phyloP scores from a whole-genome alignment of 2,888 invertebrate species.

The Acanthosoma haemorrhoidale region DNA sequence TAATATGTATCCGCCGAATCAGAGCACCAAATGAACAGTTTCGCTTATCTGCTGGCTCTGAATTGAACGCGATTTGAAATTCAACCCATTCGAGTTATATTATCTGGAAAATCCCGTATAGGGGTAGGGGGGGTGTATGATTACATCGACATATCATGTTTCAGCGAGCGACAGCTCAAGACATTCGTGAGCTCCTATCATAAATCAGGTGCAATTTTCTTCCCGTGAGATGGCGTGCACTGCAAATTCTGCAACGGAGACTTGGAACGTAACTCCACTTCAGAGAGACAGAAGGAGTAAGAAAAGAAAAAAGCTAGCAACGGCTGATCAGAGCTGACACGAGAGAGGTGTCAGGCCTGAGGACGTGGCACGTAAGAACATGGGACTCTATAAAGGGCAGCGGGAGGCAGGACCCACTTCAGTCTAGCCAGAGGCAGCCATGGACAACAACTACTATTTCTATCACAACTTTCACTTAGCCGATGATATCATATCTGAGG shows the following conservation, averaged over 20 bases:
- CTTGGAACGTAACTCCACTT: slow-evolving; percentile 2
- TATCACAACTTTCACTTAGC: background rate
- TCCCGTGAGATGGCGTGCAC: background rate
- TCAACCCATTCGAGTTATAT: no score
- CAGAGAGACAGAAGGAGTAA: background rate
- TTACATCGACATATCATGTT: background rate
- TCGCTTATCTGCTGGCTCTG: no score
- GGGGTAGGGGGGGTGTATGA: no score
- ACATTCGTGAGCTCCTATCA: no score
- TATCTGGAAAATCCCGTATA: no score
- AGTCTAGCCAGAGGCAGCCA: background rate
- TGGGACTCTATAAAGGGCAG: background rate
- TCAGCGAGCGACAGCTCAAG: background rate
- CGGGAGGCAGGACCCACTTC: background rate
- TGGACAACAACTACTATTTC: slow-evolving; percentile 18
- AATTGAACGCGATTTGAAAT: no score
- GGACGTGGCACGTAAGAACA: background rate
- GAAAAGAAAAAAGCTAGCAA: slow-evolving; percentile 15
- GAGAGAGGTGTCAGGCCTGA: background rate
- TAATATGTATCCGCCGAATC: no score
- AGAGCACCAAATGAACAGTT: no score
- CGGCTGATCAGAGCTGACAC: background rate
- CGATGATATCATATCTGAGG: slow-evolving; percentile 3
- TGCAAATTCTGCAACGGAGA: background rate
- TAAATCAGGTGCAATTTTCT: background rate